Evolutionary conservation across 2,888 invertebrate species (phyloP).

Genomic region (Folsomia manolachei): DNA sequence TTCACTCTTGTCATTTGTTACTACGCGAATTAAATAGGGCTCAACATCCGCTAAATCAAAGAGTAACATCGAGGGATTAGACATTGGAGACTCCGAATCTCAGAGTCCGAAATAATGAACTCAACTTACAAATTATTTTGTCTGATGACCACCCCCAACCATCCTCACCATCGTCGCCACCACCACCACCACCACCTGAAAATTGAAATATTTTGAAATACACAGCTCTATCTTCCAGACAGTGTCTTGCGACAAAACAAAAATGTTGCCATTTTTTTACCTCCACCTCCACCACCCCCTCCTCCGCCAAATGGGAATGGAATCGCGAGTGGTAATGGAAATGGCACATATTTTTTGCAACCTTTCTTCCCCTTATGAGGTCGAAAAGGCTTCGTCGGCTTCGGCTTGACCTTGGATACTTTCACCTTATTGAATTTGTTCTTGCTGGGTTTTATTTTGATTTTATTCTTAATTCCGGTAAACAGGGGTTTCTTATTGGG

Average conservation of each 20-base stretch:
- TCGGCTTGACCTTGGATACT: constrained; percentile 22
- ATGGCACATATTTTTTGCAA: constrained; percentile 32
- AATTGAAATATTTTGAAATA: too few species aligned
- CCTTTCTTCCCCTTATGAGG: constrained; percentile 21
- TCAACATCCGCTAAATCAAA: constrained; percentile 45
- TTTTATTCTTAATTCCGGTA: not conserved
- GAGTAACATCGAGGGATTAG: too few species aligned
- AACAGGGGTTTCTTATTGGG: not conserved
- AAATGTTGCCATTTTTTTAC: not conserved
- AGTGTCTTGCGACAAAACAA: not conserved
- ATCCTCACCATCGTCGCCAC: constrained; percentile 24
- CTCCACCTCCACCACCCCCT: constrained; percentile 31
- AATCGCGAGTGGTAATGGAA: constrained; percentile 43
- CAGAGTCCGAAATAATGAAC: too few species aligned
- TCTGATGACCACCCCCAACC: constrained; percentile 29
- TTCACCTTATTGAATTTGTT: constrained; percentile 16
- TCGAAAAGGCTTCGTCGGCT: constrained; percentile 2
- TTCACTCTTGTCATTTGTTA: constrained; percentile 37
- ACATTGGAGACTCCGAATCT: too few species aligned
- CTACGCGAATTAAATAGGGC: constrained; percentile 47
- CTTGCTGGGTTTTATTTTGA: constrained; percentile 21
- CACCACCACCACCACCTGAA: constrained; percentile 30
- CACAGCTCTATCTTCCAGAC: too few species aligned
- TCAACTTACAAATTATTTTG: constrained; percentile 21
- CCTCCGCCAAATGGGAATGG: constrained; percentile 49